Conservation (phyloP, 1,140 invertebrate species). For the Nebria ingens region DNA sequence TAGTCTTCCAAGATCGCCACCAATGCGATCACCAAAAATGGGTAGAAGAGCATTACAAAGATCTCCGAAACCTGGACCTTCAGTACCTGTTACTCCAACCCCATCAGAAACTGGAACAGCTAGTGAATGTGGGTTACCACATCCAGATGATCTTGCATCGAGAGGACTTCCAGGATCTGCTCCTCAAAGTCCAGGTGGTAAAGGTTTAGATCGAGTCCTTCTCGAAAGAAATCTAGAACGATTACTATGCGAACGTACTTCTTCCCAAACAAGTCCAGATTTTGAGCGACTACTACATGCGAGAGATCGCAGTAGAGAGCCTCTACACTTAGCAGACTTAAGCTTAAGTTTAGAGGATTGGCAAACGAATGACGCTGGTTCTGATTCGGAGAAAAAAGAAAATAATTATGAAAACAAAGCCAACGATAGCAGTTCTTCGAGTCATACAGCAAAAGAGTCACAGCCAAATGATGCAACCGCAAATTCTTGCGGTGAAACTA, state of each 20-base stretch:
- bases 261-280: slow-evolving; percentile 21
- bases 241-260: slow-evolving; percentile 34
- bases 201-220: slow-evolving; percentile 46
- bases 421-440: slow-evolving; percentile 5
- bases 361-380: slow-evolving; percentile 28
- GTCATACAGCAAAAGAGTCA: slow-evolving; percentile 22
- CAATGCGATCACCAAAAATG: slow-evolving; percentile 46
- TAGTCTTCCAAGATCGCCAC: slow-evolving; percentile 20
- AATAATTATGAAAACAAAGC: slow-evolving; percentile 17
- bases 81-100: slow-evolving; percentile 30
- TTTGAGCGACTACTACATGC: slow-evolving; percentile 43
- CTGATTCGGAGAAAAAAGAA: slow-evolving; percentile 19
- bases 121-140: slow-evolving; percentile 14
- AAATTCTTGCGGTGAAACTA: background rate
- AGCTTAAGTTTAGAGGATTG: slow-evolving; percentile 38
- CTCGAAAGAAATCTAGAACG: slow-evolving; percentile 49
- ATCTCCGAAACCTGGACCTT: slow-evolving; percentile 28
- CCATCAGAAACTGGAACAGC: slow-evolving; percentile 19
- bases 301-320: slow-evolving; percentile 45
- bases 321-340: slow-evolving; percentile 42
- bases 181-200: slow-evolving; percentile 28
- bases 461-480: slow-evolving; percentile 12
- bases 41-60: slow-evolving; percentile 39
- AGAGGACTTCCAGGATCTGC: slow-evolving; percentile 30
- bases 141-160: slow-evolving; percentile 31